A percentile compares a stretch with the other conserved stretches of the same genome.
Conservation (phyloP, 1,140 invertebrate species). For the Epicauta chinensis region DNA sequence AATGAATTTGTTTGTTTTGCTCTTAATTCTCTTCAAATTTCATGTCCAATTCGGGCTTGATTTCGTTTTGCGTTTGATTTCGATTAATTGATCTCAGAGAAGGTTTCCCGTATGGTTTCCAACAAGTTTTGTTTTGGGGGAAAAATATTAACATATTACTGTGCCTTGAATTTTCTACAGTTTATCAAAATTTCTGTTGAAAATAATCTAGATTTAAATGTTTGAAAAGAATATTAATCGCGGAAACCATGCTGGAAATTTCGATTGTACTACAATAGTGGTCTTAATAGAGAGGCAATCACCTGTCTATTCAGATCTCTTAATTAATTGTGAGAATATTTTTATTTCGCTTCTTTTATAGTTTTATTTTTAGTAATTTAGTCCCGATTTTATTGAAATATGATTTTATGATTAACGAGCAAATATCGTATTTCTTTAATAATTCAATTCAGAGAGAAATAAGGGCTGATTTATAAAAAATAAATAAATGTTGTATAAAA, state of each 20-base stretch:
- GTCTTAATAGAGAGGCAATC: too few species aligned
- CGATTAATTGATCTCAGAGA: constrained; percentile 1
- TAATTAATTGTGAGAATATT: not conserved
- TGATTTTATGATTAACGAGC: constrained; percentile 1
- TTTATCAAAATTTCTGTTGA: constrained; percentile 20
- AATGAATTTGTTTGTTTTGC: too few species aligned
- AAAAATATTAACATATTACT: not conserved
- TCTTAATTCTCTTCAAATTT: too few species aligned
- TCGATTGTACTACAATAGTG: not conserved
- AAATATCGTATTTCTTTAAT: constrained; percentile 29
- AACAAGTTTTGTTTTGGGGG: too few species aligned
- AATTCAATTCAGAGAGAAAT: constrained; percentile 33
- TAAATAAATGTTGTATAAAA: constrained; percentile 20
- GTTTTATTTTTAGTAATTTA: constrained; percentile 3
- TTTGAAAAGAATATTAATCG: too few species aligned
- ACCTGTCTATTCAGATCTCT: too few species aligned
- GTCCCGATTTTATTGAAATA: constrained; percentile 2
- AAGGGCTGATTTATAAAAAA: constrained; percentile 34
- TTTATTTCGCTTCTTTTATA: not conserved
- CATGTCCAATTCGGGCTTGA: too few species aligned
- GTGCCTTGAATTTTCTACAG: constrained; percentile 20
- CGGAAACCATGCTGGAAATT: not conserved
- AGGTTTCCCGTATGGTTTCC: too few species aligned
- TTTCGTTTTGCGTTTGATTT: not conserved
- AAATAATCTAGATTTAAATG: not conserved